Percentiles rank a stretch among this genome's conserved stretches.
Evolutionary conservation across 1,140 invertebrate genomes (phyloP).

Genomic region (Pissodes strobi): DNA sequence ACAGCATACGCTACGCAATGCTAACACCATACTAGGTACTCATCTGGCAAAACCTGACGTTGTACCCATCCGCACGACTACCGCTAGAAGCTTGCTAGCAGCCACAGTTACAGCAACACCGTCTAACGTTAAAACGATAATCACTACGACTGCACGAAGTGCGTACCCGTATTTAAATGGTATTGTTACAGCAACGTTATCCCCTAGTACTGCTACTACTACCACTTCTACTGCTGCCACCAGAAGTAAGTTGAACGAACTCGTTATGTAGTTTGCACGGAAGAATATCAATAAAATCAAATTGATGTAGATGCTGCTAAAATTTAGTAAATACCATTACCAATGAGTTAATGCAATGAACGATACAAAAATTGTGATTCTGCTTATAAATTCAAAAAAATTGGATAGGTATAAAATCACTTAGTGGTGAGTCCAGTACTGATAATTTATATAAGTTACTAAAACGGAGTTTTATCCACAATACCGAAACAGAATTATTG

Average conservation of each 20-base stretch:
- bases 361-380: too few species aligned
- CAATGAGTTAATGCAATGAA: too few species aligned
- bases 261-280: too few species aligned
- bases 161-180: slow-evolving; percentile 38
- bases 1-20: slow-evolving; percentile 64
- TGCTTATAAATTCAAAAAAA: too few species aligned
- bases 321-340: too few species aligned
- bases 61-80: slow-evolving; percentile 40
- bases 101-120: slow-evolving; percentile 36
- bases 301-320: background rate
- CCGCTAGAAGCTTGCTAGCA: slow-evolving; percentile 28
- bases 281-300: too few species aligned
- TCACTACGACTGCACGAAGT: slow-evolving; percentile 38
- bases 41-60: slow-evolving; percentile 60
- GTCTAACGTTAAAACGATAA: slow-evolving; percentile 34
- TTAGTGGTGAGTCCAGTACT: too few species aligned
- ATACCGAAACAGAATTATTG: too few species aligned
- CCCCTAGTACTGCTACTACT: slow-evolving; percentile 39
- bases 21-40: slow-evolving; percentile 65
- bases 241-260: slow-evolving; percentile 41
- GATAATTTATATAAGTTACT: too few species aligned
- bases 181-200: slow-evolving; percentile 38
- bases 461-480: too few species aligned
- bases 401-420: too few species aligned
- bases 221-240: slow-evolving; percentile 43